phyloP scores from a whole-genome alignment of 2,888 invertebrate genomes.

The Leptopilina myrica region DNA sequence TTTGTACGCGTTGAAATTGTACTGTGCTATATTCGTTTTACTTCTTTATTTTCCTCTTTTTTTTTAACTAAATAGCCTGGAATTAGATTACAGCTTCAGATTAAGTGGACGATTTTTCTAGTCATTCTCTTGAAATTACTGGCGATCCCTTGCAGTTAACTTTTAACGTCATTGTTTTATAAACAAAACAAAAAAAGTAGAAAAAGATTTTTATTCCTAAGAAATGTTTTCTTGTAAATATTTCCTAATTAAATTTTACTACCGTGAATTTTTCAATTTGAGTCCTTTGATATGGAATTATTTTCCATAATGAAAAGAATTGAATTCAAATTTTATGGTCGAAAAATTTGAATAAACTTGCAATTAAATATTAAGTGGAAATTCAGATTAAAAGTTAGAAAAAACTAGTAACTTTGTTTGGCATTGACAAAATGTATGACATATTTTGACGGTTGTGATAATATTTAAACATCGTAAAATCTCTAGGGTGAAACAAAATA shows the following conservation, averaged over 20 bases:
- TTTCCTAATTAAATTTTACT: not conserved
- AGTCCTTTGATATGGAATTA: too few relatives aligned
- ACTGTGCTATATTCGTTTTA: constrained; percentile 1
- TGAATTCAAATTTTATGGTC: too few relatives aligned
- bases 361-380: not conserved
- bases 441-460: constrained; percentile 6
- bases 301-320: too few relatives aligned
- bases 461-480: not conserved
- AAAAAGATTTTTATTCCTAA: not conserved
- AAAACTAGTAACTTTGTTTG: not conserved
- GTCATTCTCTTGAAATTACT: not conserved
- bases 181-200: not conserved
- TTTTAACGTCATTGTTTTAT: not conserved
- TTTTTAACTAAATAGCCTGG: not conserved
- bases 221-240: not conserved
- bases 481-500: constrained; percentile 19
- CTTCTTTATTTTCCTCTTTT: not conserved
- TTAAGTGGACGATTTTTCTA: constrained; percentile 5
- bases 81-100: constrained; percentile 2
- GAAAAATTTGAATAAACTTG: too few relatives aligned
- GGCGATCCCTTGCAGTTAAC: constrained; percentile 1
- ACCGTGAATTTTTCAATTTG: too few relatives aligned
- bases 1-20: not conserved
- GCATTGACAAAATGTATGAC: constrained; percentile 1
- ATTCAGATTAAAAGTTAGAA: not conserved